Evolutionary conservation across 2,888 invertebrate genomes (phyloP), one percentile per base, ranked within the genome.

Genomic region (Catocala nupta): DNA sequence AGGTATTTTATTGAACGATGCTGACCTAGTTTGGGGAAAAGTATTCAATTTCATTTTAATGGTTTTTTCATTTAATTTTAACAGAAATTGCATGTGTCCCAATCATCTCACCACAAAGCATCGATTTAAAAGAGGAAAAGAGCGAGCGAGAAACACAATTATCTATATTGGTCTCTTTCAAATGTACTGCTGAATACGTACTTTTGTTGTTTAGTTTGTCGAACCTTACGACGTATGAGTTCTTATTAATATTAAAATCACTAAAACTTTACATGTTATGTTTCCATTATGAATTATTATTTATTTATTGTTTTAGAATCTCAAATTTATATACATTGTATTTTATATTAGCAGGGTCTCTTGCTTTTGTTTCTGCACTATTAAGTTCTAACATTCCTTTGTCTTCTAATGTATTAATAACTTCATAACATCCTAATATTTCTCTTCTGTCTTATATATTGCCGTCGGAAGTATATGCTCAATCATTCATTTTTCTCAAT

Each of bases 31-130:
- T 58, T 33, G 0, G 11, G 6, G 11, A 53, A 59, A 52, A 12
- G 8, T 62, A 56, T 55, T 55, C 25, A 49, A 52, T 77, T 25
- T 50, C 45, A 47, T 33, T 39, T 7, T 44, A 45, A 36, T 44
- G 39, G 54, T 57, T 56, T 51, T 73, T 52, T 52, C 42, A n/a
- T 49, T 11, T 42, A 42, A 48, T 60, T 55, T 42, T 34, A 8
- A 48, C 34, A 44, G 43, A 44, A 60, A 59, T 59, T 63, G 53
- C 5, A 59, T 44, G 33, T 58, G 39, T 36, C 61, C 53, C 59
- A 76, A 62, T 60, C 51, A 59, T 60, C 55, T 69, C 39, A n/a
- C 55, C 53, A 59, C 43, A 59, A 53, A 63, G 25, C 34, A 47
- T 42, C 54, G 59, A 50, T 64, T 55, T 48, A 51, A 58, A 16